Evolutionary conservation across 2,888 invertebrate genomes (phyloP), one percentile per base, ranked within the genome.

Genomic region (Nemapogon koenigi): DNA sequence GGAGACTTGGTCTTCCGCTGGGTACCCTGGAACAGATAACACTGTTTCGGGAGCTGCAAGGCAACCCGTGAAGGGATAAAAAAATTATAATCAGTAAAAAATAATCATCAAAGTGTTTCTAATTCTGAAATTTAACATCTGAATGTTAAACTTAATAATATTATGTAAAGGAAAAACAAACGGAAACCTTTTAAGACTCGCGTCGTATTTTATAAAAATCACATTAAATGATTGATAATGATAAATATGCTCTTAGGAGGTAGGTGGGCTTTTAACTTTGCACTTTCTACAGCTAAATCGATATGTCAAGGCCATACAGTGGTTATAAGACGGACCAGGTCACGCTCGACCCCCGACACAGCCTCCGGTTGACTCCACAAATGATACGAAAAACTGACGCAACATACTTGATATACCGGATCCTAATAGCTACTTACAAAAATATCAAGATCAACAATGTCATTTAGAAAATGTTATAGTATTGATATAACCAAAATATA

Each of bases 281-380:
- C 54, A 68, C 73, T 73, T 71, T 73, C 73, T 69, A 70, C 55
- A 50, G 6, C 45, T 50, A 48, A 52, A 50, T 51, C 55, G 59
- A 66, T 70, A 67, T 73, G 73, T 73, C 76, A 76, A 76, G 75
- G 76, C 57, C 68, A 57, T 47, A 64, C 41, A 46, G 59, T 55
- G 49, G 49, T 49, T 45, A 18, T 32, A 26, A 10, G 11, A 15
- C 22, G 32, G 18, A 47, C 50, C 55, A 49, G 55, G 59, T 59
- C 67, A 62, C 60, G 65, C 19, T 19, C 14, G 33, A 33, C 17
- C 18, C 19, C 33, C 33, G 19, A 16, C 19, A 11, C 19, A 33
- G 13, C 19, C 33, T 33, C 13, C 33, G 19, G 7, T 33, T 33
- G 16, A 19, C 10, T 19, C 18, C 31, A 19, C 19, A 33, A 33